Evolutionary conservation across 2,797 vertebrate species (phyloP).

Genomic region (Ambastaia sidthimunki): DNA sequence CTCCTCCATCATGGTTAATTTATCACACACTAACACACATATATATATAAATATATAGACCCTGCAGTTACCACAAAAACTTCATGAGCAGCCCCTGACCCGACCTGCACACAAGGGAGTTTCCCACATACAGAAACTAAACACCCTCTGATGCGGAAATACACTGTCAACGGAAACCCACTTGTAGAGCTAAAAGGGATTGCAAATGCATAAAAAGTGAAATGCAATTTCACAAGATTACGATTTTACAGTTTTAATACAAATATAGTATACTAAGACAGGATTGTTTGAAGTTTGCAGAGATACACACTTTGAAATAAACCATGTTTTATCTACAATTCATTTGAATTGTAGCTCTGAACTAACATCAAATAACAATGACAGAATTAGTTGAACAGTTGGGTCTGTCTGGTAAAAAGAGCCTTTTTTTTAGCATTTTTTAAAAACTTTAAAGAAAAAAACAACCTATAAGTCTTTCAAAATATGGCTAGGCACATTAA

Average conservation of each 20-base stretch:
- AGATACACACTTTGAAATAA: no score
- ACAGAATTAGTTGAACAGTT: neutral
- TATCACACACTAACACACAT: no score
- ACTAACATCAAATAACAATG: neutral
- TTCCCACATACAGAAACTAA: conserved; percentile 54
- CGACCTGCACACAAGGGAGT: conserved; percentile 38
- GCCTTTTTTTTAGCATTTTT: no score
- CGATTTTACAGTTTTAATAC: neutral
- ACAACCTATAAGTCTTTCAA: neutral
- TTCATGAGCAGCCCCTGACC: neutral
- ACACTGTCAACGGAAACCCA: conserved; percentile 54
- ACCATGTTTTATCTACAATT: neutral
- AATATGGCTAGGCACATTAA: neutral
- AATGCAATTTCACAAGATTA: neutral
- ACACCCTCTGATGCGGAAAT: conserved; percentile 47
- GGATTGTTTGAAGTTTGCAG: no score
- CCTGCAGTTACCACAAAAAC: neutral
- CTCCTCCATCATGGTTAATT: no score
- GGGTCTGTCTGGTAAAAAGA: neutral
- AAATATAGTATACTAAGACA: neutral
- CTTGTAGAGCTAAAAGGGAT: neutral
- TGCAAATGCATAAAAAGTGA: conserved; percentile 19
- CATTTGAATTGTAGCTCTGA: neutral
- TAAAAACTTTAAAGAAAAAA: no score
- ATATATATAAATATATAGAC: neutral